phyloP scores from a whole-genome alignment of 2,113 vertebrate genomes.

The Nesoenas mayeri region DNA sequence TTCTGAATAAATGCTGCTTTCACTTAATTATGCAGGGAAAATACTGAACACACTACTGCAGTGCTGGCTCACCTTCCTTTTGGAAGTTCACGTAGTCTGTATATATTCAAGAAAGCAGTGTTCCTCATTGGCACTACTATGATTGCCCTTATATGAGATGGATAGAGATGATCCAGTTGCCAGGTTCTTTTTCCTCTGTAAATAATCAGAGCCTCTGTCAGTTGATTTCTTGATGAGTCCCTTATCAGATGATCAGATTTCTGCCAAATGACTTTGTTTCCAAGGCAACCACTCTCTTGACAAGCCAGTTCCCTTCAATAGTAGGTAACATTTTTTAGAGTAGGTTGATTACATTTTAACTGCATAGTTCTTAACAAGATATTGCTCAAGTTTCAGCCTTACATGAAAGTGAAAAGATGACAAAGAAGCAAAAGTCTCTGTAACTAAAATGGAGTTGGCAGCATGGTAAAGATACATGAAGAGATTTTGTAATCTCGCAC shows the following conservation, averaged over 20 bases:
- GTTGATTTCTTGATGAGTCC: constrained; percentile 46
- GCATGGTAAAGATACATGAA: neutral
- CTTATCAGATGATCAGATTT: constrained; percentile 44
- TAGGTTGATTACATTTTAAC: constrained; percentile 49
- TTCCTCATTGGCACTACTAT: neutral
- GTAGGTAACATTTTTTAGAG: constrained; percentile 45
- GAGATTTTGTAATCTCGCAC: neutral
- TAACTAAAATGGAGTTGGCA: neutral
- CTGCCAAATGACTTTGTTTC: constrained; percentile 65
- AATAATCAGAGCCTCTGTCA: constrained; percentile 27
- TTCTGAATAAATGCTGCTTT: neutral
- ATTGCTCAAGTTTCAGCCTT: neutral
- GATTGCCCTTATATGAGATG: neutral
- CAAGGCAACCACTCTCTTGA: constrained; percentile 48
- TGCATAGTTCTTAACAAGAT: constrained; percentile 12
- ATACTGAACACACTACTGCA: neutral
- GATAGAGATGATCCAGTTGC: neutral
- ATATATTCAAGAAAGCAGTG: neutral
- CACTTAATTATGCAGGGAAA: neutral
- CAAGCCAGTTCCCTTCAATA: constrained; percentile 53
- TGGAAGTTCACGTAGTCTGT: neutral
- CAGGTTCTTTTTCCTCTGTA: neutral
- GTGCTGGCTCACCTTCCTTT: neutral
- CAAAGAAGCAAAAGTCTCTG: neutral
- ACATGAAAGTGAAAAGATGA: neutral